Evolutionary conservation across 2,888 invertebrate species (phyloP).

Genomic region (Lasioglossum marginatum): DNA sequence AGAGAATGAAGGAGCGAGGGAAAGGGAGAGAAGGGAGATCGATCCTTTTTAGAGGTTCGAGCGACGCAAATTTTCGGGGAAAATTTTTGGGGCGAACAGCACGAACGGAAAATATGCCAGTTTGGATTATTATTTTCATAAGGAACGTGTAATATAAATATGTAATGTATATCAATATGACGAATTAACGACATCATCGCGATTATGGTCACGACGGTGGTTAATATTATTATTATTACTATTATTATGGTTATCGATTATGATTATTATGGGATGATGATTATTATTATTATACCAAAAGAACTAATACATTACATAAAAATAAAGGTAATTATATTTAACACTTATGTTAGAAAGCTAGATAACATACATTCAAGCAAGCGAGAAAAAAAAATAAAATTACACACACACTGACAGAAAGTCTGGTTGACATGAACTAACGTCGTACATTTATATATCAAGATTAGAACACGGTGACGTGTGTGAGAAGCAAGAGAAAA

Average conservation of each 20-base stretch:
- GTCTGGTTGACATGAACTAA: conserved; percentile 67
- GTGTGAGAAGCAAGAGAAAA: conserved; percentile 42
- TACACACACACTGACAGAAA: conserved; percentile 57
- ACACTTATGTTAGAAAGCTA: conserved; percentile 82
- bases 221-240: conserved; percentile 70
- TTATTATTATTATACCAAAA: conserved; percentile 66
- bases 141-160: conserved; percentile 74
- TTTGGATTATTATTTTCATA: conserved; percentile 77
- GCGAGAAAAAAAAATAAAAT: conserved; percentile 51
- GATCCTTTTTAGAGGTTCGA: conserved; percentile 15
- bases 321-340: conserved; percentile 79
- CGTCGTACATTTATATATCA: conserved; percentile 73
- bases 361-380: conserved; percentile 73
- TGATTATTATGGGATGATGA: conserved; percentile 72
- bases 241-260: conserved; percentile 75
- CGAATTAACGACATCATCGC: conserved; percentile 72
- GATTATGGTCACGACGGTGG: conserved; percentile 69
- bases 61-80: neutral
- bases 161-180: conserved; percentile 72
- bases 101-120: conserved; percentile 75
- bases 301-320: conserved; percentile 76
- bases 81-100: conserved; percentile 46
- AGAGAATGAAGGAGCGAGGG: conserved; percentile 25
- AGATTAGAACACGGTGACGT: conserved; percentile 70
- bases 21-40: conserved; percentile 49